Conservation (phyloP, 2,797 vertebrate species). For the Crocidura indochinensis region DNA sequence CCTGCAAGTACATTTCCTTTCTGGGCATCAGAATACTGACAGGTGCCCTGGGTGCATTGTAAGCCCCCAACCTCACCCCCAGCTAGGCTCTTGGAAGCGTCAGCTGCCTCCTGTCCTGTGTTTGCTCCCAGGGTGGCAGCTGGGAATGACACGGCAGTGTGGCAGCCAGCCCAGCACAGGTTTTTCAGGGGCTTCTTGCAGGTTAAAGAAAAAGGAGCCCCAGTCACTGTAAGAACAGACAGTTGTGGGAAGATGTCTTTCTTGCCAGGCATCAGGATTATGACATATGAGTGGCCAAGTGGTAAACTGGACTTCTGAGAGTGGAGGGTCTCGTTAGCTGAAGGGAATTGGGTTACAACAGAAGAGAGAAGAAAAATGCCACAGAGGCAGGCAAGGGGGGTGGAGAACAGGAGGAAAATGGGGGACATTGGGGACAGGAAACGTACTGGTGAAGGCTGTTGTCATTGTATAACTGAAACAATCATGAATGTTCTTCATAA, state of each 20-base stretch:
- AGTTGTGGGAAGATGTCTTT: neutral
- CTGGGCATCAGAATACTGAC: neutral
- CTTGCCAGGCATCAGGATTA: neutral
- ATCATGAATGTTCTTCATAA: too few relatives aligned
- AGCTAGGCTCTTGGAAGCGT: neutral
- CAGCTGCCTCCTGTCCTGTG: neutral
- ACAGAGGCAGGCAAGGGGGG: too few relatives aligned
- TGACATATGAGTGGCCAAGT: neutral
- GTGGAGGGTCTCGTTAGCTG: neutral
- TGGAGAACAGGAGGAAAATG: too few relatives aligned
- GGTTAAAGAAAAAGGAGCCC: neutral
- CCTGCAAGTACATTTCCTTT: neutral
- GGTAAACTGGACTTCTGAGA: neutral
- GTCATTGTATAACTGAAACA: too few relatives aligned
- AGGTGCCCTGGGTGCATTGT: neutral
- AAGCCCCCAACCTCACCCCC: neutral
- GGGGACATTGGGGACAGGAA: too few relatives aligned
- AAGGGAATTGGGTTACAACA: neutral
- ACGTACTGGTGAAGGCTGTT: too few relatives aligned
- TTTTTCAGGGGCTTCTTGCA: neutral
- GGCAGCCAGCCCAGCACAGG: neutral
- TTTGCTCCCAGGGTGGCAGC: neutral
- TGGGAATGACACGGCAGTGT: neutral
- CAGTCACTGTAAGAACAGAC: neutral
- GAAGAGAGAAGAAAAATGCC: too few relatives aligned